Percentiles rank a stretch among this genome's conserved stretches.
phyloP scores from a whole-genome alignment of 2,113 vertebrate genomes.

The Cochlearius cochlearius region DNA sequence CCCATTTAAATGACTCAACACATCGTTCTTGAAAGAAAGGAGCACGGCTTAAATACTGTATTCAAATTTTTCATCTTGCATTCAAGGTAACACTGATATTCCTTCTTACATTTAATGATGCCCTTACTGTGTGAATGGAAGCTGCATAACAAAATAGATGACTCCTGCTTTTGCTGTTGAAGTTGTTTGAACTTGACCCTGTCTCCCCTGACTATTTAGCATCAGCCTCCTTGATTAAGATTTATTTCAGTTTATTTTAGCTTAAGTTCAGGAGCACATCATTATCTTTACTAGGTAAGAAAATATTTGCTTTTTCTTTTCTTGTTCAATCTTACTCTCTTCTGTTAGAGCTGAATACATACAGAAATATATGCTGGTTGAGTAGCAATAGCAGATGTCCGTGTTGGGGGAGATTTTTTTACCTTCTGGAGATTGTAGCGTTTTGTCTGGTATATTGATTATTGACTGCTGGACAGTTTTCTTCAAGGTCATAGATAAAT shows the following conservation, averaged over 20 bases:
- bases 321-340: not conserved
- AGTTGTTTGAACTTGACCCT: not conserved
- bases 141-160: not conserved
- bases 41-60: not conserved
- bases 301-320: not conserved
- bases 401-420: not conserved
- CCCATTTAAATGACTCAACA: not conserved
- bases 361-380: not conserved
- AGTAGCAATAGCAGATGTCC: not conserved
- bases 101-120: not conserved
- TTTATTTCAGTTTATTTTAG: slow-evolving; percentile 7
- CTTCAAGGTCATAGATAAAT: not conserved
- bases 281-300: not conserved
- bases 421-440: not conserved
- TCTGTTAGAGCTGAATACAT: not conserved
- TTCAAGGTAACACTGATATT: not conserved
- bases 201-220: not conserved
- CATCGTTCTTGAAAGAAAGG: not conserved
- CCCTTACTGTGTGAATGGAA: not conserved
- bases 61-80: not conserved
- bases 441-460: slow-evolving; percentile 8
- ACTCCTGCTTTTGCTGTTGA: not conserved
- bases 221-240: not conserved
- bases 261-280: not conserved
- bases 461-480: not conserved